Percentiles rank a stretch among this genome's conserved stretches.
Evolutionary conservation across 2,888 invertebrate species (phyloP).

Genomic region (Leptinotarsa juncta): DNA sequence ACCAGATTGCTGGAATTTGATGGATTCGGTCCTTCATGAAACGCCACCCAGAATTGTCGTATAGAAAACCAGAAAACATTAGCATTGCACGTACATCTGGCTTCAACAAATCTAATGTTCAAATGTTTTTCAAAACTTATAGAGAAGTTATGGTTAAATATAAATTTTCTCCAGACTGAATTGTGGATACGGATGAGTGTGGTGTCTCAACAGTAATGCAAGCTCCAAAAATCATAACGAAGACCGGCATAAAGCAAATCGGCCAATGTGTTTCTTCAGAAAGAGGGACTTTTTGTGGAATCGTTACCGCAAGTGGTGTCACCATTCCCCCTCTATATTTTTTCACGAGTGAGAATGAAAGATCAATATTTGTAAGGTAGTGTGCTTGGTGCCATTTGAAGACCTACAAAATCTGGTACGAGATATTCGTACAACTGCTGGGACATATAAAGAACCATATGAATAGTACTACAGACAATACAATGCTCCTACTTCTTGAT

Average conservation of each 20-base stretch:
- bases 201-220: slow-evolving; percentile 38
- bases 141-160: too few species aligned
- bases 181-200: slow-evolving; percentile 25
- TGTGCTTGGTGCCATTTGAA: slow-evolving; percentile 32
- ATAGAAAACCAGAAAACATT: too few species aligned
- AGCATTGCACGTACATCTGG: too few species aligned
- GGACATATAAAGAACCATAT: slow-evolving; percentile 35
- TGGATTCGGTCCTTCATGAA: too few species aligned
- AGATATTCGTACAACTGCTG: slow-evolving; percentile 33
- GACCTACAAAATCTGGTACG: slow-evolving; percentile 31
- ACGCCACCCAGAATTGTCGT: too few species aligned
- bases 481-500: slow-evolving; percentile 25
- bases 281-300: slow-evolving; percentile 51
- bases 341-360: slow-evolving; percentile 32
- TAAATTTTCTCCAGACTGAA: too few species aligned
- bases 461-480: slow-evolving; percentile 26
- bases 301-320: slow-evolving; percentile 50
- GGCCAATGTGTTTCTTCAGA: slow-evolving; percentile 49
- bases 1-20: too few species aligned
- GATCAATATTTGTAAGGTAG: slow-evolving; percentile 45
- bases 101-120: too few species aligned
- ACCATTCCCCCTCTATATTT: slow-evolving; percentile 51
- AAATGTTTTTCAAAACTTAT: too few species aligned
- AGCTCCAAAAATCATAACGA: slow-evolving; percentile 14
- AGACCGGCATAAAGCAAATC: slow-evolving; percentile 42